phyloP scores from a whole-genome alignment of 2,888 invertebrate species.

The Emmelina monodactyla region DNA sequence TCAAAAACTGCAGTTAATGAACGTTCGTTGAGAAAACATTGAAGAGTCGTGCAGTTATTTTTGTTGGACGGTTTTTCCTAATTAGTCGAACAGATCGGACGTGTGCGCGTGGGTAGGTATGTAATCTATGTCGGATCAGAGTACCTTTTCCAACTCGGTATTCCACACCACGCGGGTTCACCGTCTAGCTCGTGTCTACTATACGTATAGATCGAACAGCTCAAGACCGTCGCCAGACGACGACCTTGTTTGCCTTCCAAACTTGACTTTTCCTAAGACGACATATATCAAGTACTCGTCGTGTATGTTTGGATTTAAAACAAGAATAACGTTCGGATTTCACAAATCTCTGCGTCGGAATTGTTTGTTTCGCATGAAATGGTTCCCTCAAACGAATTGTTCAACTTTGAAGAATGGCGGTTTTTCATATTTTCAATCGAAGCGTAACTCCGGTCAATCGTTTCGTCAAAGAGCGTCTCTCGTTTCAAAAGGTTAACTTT shows the following conservation, averaged over 20 bases:
- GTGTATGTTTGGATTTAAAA: no score
- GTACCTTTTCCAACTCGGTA: slow-evolving; percentile 5
- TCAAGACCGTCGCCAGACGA: slow-evolving; percentile 13
- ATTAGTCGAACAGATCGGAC: neutral
- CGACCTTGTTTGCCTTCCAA: slow-evolving; percentile 20
- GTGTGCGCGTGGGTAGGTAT: neutral
- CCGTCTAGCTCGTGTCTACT: slow-evolving; percentile 38
- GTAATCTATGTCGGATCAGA: slow-evolving; percentile 1
- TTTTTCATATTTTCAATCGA: no score
- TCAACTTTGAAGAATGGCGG: no score
- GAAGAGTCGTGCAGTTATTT: slow-evolving; percentile 2
- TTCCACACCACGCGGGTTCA: slow-evolving; percentile 16
- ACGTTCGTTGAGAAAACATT: slow-evolving; percentile 17
- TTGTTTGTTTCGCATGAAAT: no score
- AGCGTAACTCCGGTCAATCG: slow-evolving; percentile 4
- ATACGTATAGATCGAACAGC: slow-evolving; percentile 25
- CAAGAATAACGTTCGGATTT: no score
- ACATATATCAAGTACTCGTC: no score
- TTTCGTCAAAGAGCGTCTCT: slow-evolving; percentile 9
- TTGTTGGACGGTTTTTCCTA: neutral
- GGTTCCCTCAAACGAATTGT: no score
- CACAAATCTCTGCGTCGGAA: no score
- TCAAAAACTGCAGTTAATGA: slow-evolving; percentile 37
- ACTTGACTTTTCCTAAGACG: no score
- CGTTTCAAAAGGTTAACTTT: slow-evolving; percentile 13